These are phyloP conservation scores for Dallia pectoralis DNA, from an alignment of 2,797 vertebrate genomes.

Conservation along the genomic window DNA sequence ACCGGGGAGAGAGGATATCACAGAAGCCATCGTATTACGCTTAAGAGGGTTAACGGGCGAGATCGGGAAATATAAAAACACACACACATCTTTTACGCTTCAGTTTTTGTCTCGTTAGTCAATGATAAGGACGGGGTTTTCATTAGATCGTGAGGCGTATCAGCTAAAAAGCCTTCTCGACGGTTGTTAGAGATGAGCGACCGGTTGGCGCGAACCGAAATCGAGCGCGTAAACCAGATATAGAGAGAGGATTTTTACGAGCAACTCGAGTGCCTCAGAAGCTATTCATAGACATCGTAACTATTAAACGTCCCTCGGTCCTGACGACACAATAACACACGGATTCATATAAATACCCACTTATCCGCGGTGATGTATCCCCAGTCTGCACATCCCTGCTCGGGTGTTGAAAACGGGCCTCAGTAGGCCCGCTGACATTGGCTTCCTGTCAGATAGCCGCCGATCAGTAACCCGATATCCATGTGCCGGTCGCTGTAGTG, in stretches of 20 bases:
- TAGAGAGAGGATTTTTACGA: slow-evolving; percentile 64
- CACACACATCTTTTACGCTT: neutral
- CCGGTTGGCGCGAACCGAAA: slow-evolving; percentile 68
- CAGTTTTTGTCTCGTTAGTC: neutral
- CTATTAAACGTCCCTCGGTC: slow-evolving; percentile 63
- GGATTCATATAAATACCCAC: slow-evolving; percentile 69
- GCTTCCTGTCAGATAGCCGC: slow-evolving; percentile 77
- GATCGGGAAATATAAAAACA: no score
- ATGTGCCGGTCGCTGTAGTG: slow-evolving; percentile 65
- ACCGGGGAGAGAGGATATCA: slow-evolving; percentile 19
- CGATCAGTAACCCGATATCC: slow-evolving; percentile 70
- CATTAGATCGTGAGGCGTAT: slow-evolving; percentile 3
- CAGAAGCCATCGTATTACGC: no score
- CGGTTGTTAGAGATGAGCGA: slow-evolving; percentile 42
- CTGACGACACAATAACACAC: slow-evolving; percentile 66
- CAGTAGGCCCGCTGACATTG: slow-evolving; percentile 41
- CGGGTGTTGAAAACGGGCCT: slow-evolving; percentile 41
- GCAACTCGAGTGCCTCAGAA: slow-evolving; percentile 65
- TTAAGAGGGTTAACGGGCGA: no score
- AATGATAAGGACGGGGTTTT: neutral
- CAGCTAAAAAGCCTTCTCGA: slow-evolving; percentile 52
- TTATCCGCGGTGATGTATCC: slow-evolving; percentile 60
- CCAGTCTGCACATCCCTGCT: slow-evolving; percentile 45
- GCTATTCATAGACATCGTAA: slow-evolving; percentile 65
- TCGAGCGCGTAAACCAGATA: slow-evolving; percentile 64